Base-by-base conservation (phyloP, 37 sponge, comb jelly and placozoan genomes). In the Oscarella lobularis region DNA sequence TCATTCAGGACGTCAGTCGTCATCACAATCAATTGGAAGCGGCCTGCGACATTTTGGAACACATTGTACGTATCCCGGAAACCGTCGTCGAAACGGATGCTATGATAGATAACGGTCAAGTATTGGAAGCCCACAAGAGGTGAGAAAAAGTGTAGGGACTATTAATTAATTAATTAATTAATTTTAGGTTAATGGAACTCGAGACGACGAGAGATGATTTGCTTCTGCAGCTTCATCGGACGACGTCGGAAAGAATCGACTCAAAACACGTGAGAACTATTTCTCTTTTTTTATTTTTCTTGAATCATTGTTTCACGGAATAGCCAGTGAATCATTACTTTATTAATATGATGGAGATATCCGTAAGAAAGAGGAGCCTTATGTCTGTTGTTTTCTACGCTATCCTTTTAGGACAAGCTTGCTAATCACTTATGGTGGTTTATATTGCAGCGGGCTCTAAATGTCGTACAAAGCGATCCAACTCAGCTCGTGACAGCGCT, bases 201-300 rank as follows among this genome's bases (percentile, higher is more conserved):
- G 71, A 68, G 31, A 20, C 6, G 4, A 68, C 71, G 4, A 4
- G 71, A 29, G 92, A 95, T 81, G 96, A 95, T 29, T 81, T 95
- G 67, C 78, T 95, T 9, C 78, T 90, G 4, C 92, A 95, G 74
- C 76, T 95, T 33, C 87, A 85, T 75, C 81, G 88, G 29, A 77
- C 88, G 36, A 81, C 85, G n/a, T 6, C 9, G 55, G 55, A 74
- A 20, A 48, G 20, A 48, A 48, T 48, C 60, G 20, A 9, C 20
- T 9, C 9, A 20, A 48, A 48, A 48, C 60, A 48, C 20, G 60
- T 48, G 20, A 20, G 60, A 9, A 48, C 20, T 20, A 20, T 48
- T 9, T 48, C 20, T n/a, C n/a, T n/a, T n/a, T n/a, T n/a, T n/a
- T n/a, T n/a, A n/a, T n/a, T n/a, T n/a, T n/a, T n/a, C n/a, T n/a